phyloP scores from a whole-genome alignment of 2,888 invertebrate genomes.

The Troides helena region DNA sequence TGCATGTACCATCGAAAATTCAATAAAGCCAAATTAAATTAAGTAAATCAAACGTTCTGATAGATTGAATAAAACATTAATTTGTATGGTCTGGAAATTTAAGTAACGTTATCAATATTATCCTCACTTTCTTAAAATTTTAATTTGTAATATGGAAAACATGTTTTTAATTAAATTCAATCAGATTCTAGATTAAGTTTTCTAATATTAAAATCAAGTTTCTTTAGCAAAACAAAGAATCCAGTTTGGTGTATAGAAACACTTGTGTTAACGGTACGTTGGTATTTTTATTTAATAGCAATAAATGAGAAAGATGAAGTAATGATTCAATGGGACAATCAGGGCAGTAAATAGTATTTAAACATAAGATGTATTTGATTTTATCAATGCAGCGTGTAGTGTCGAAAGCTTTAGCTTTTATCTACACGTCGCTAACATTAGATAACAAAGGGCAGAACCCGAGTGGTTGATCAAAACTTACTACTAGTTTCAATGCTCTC shows the following conservation, averaged over 20 bases:
- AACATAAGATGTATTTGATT: neutral
- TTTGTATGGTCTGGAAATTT: neutral
- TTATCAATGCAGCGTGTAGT: neutral
- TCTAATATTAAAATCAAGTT: no score
- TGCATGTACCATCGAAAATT: neutral
- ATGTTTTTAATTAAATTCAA: no score
- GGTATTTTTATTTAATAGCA: no score
- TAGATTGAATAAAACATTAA: no score
- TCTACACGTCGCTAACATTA: constrained; percentile 43
- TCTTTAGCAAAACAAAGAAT: no score
- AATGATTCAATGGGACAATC: neutral
- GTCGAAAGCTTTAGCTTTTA: constrained; percentile 23
- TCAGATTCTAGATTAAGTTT: no score
- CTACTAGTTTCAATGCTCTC: neutral
- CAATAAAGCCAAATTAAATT: neutral
- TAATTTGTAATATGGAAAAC: no score
- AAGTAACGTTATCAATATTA: neutral
- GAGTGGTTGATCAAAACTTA: constrained; percentile 17
- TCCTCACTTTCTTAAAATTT: no score
- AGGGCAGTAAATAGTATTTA: neutral
- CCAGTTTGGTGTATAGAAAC: no score
- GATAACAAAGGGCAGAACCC: constrained; percentile 62
- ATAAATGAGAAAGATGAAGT: neutral
- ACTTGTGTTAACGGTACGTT: no score
- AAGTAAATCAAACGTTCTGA: neutral